Conservation (phyloP, 2,113 vertebrate species). For the Notechis scutatus region DNA sequence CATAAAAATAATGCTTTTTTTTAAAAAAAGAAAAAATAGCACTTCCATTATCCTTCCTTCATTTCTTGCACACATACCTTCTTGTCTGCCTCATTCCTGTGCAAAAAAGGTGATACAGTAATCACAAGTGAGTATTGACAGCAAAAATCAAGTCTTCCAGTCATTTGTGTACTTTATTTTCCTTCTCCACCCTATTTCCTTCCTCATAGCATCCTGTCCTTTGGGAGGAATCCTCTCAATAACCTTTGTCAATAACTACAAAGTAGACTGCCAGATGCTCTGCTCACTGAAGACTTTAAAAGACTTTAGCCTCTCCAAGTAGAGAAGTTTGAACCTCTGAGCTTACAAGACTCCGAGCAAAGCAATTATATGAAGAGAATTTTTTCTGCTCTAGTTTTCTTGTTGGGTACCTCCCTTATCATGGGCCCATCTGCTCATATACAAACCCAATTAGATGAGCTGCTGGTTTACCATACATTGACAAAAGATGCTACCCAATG, state of each 20-base stretch:
- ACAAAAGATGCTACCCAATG: neutral
- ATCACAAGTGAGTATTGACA: neutral
- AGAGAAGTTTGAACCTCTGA: neutral
- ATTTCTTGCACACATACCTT: neutral
- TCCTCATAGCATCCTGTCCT: neutral
- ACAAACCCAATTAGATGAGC: neutral
- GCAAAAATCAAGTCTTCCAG: neutral
- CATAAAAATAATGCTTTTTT: neutral
- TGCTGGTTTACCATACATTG: neutral
- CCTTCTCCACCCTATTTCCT: neutral
- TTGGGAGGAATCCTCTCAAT: neutral
- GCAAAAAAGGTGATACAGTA: neutral
- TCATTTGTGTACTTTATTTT: neutral
- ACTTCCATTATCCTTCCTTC: neutral
- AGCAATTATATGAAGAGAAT: neutral
- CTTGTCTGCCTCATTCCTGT: neutral
- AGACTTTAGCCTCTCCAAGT: neutral
- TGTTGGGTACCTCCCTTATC: neutral
- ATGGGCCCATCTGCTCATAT: neutral
- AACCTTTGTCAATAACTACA: neutral
- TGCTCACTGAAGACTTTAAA: neutral
- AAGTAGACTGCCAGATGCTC: neutral
- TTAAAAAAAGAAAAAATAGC: neutral
- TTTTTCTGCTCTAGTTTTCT: neutral
- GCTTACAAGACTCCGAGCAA: neutral